phyloP scores from a whole-genome alignment of 2,797 vertebrate species.

The Uromys caudimaculatus region DNA sequence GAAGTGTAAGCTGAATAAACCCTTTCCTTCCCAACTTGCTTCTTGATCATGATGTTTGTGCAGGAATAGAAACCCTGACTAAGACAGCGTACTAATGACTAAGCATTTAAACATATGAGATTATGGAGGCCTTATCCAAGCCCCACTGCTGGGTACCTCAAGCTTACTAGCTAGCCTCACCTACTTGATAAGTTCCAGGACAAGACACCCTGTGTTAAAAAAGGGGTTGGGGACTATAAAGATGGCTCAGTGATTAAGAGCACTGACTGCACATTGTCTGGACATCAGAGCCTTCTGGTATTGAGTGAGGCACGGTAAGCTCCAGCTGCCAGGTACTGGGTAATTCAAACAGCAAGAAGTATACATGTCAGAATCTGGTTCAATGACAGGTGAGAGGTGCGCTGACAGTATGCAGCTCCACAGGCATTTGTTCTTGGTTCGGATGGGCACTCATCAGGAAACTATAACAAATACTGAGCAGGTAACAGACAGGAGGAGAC shows the following conservation, averaged over 20 bases:
- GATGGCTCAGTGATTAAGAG: neutral
- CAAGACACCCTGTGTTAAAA: neutral
- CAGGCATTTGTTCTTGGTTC: neutral
- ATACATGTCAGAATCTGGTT: neutral
- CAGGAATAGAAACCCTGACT: too few relatives aligned
- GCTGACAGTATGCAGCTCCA: neutral
- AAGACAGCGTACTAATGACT: neutral
- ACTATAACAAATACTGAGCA: neutral
- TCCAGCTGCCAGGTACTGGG: neutral
- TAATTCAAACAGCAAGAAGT: neutral
- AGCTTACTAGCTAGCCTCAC: neutral
- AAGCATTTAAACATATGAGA: neutral
- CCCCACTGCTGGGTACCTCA: neutral
- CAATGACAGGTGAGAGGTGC: neutral
- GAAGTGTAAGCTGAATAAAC: too few relatives aligned
- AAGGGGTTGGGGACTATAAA: neutral
- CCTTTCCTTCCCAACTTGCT: too few relatives aligned
- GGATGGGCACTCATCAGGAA: neutral
- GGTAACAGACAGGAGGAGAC: too few relatives aligned
- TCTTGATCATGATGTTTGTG: too few relatives aligned
- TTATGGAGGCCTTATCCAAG: neutral
- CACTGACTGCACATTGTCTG: neutral
- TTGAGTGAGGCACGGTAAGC: fast-evolving
- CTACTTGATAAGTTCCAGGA: neutral
- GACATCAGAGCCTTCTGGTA: neutral